These are phyloP conservation scores for Lepetodrilus schrolli DNA, from an alignment of 2,888 invertebrate genomes.

Conservation along the genomic window DNA sequence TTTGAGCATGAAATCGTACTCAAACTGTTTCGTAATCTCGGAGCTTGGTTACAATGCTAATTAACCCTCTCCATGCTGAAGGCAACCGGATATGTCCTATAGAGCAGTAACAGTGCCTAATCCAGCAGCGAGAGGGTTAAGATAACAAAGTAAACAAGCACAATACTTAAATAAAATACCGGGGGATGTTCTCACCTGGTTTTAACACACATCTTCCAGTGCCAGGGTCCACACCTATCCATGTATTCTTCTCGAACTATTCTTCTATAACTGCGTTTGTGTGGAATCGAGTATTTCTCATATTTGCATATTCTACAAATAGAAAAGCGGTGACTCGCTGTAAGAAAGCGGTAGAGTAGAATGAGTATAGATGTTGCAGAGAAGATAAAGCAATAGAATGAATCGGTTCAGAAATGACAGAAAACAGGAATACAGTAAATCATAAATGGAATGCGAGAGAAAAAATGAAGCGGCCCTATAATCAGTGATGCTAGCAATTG, in stretches of 20 bases:
- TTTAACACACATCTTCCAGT: constrained; percentile 58
- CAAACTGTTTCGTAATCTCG: too few species aligned
- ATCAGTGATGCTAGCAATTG: too few species aligned
- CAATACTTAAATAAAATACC: too few species aligned
- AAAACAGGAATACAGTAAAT: neutral
- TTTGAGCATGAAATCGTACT: too few species aligned
- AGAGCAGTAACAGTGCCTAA: too few species aligned
- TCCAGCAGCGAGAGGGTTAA: too few species aligned
- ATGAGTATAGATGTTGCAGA: too few species aligned
- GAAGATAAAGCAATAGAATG: neutral
- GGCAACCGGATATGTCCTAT: too few species aligned
- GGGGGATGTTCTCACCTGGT: constrained; percentile 58
- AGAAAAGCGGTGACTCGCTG: constrained; percentile 18
- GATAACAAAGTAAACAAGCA: too few species aligned
- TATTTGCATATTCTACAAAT: constrained; percentile 58
- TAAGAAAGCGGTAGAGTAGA: constrained; percentile 1
- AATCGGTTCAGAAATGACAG: neutral
- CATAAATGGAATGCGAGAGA: neutral
- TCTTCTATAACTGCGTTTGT: constrained; percentile 55
- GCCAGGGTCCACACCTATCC: constrained; percentile 60
- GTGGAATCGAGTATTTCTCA: constrained; percentile 56
- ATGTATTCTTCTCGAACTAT: constrained; percentile 51
- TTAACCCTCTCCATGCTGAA: too few species aligned
- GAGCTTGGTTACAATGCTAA: too few species aligned
- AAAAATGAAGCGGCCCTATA: neutral